phyloP scores from a whole-genome alignment of 2,888 invertebrate genomes.

The Artemia sp. region DNA sequence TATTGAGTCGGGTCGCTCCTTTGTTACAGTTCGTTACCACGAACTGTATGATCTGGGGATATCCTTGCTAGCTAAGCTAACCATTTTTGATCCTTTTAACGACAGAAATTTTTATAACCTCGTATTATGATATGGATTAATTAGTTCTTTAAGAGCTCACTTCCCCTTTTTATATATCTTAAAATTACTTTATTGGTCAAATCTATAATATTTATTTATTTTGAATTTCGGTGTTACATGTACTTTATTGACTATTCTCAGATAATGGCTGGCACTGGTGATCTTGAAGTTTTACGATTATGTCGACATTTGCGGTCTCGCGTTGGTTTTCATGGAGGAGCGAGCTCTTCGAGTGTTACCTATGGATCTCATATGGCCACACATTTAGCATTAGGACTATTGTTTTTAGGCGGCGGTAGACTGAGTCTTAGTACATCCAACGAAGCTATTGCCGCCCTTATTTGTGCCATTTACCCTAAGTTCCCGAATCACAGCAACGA shows the following conservation, averaged over 20 bases:
- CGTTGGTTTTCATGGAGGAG: slow-evolving; percentile 41
- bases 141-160: no score
- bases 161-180: no score
- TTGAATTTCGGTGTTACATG: no score
- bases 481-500: slow-evolving; percentile 92
- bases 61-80: no score
- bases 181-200: no score
- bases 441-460: slow-evolving; percentile 66
- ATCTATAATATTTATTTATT: no score
- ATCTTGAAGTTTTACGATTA: slow-evolving; percentile 57
- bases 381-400: slow-evolving; percentile 81
- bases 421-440: slow-evolving; percentile 65
- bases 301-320: slow-evolving; percentile 68
- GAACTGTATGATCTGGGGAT: no score
- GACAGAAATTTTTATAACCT: not conserved
- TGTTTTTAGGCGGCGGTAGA: slow-evolving; percentile 84
- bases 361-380: slow-evolving; percentile 86
- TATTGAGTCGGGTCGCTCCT: no score
- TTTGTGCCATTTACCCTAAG: slow-evolving; percentile 89
- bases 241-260: slow-evolving; percentile 28
- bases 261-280: slow-evolving; percentile 90
- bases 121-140: not conserved
- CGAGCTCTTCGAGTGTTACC: slow-evolving; percentile 46
- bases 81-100: no score
- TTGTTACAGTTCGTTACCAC: no score